A percentile compares a stretch with the other conserved stretches of the same genome.
Evolutionary conservation across 2,113 vertebrate species (phyloP).

Genomic region (Alethe castanea): DNA sequence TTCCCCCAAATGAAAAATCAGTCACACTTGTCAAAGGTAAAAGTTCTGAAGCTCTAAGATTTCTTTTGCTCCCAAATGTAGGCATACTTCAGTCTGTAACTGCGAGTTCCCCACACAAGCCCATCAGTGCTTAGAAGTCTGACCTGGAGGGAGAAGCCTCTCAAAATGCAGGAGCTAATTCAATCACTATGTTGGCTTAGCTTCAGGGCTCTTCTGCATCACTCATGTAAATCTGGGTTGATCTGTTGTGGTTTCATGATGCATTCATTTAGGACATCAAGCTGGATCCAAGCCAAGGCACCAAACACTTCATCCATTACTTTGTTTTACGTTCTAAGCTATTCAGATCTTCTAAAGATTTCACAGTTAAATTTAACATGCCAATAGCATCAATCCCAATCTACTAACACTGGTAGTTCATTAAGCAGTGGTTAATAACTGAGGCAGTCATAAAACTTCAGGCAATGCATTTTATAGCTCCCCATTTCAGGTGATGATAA

Average conservation of each 20-base stretch:
- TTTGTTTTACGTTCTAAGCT: constrained; percentile 27
- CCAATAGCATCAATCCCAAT: not conserved
- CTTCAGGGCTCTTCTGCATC: constrained; percentile 42
- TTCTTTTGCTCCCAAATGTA: not conserved
- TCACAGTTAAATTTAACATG: constrained; percentile 1
- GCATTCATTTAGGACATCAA: constrained; percentile 49
- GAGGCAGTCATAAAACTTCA: not conserved
- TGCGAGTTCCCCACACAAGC: not conserved
- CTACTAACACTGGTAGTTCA: not conserved
- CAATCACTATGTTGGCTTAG: constrained; percentile 58
- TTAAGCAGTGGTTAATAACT: not conserved
- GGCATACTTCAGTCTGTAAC: constrained; percentile 3
- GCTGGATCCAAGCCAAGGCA: constrained; percentile 40
- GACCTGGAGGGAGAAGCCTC: constrained; percentile 51
- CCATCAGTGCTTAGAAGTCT: constrained; percentile 17
- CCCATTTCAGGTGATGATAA: not conserved
- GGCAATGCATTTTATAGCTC: not conserved
- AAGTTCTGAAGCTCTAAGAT: constrained; percentile 33
- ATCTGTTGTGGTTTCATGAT: constrained; percentile 57
- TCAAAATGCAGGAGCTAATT: constrained; percentile 57
- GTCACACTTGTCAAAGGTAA: constrained; percentile 35
- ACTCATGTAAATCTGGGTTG: constrained; percentile 58
- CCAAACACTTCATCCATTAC: not conserved
- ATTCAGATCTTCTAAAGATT: constrained; percentile 18
- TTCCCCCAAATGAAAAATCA: not conserved